Evolutionary conservation across 2,888 invertebrate genomes (phyloP), one percentile per base, ranked within the genome.

Genomic region (Gastracanthus pulcherrimus): DNA sequence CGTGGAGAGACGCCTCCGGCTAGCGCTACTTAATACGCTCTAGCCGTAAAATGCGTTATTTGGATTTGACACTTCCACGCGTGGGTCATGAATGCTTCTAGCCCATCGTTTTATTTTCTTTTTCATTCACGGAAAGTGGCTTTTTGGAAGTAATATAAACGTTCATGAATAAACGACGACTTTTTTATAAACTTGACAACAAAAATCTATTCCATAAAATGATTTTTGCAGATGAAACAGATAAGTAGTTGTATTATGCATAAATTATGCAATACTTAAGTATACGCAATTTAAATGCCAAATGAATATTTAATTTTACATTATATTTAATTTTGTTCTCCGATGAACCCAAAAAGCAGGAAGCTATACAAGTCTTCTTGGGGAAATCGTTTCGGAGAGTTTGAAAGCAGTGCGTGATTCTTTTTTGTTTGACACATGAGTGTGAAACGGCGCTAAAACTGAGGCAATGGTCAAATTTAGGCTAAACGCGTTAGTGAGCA

Each of bases 401-500:
- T 66, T 23, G n/a, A n/a, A n/a, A n/a, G n/a, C n/a, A n/a, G n/a
- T n/a, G n/a, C n/a, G n/a, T n/a, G n/a, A n/a, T n/a, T n/a, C n/a
- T n/a, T n/a, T n/a, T n/a, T n/a, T n/a, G n/a, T n/a, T n/a, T n/a
- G n/a, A 55, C 75, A 66, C 34, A 51, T 13, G 36, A 51, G 66
- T 51, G 64, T 36, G 66, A 64, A 66, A 26, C 19, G 31, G 51
- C 60, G 45, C 64, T 48, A 48, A 64, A 64, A 3, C 23, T 13
- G 19, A 11, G 23, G n/a, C n/a, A n/a, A n/a, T n/a, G n/a, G n/a
- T n/a, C n/a, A 34, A 64, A 74, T 62, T 70, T 41, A 75, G 78
- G 70, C 36, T 82, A 64, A 69, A 60, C 11, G 38, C 11, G 76
- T 79, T 80, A 82, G 78, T 78, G 48, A 60, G 60, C 23, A 64